phyloP scores from a whole-genome alignment of 1,140 invertebrate species.

The Drosophila athabasca region DNA sequence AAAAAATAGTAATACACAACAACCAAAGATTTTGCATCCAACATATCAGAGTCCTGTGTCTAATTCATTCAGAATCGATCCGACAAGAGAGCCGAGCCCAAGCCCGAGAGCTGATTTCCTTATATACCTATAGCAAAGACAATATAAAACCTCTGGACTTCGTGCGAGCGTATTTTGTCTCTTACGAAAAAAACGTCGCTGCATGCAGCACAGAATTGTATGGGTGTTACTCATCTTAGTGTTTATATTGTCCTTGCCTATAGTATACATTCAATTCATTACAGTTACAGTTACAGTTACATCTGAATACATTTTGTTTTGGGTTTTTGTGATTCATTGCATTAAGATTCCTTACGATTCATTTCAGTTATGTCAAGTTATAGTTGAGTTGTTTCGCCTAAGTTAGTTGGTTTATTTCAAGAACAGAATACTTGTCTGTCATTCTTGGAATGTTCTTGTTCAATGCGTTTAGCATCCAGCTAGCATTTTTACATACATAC shows the following conservation, averaged over 20 bases:
- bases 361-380: slow-evolving; percentile 64
- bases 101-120: slow-evolving; percentile 30
- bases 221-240: no score
- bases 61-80: no score
- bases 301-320: slow-evolving; percentile 56
- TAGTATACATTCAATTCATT: slow-evolving; percentile 21
- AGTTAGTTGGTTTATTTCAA: slow-evolving; percentile 74
- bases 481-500: slow-evolving; percentile 46
- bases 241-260: no score
- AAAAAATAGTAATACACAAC: slow-evolving; percentile 66
- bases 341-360: slow-evolving; percentile 41
- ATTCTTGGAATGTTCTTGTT: slow-evolving; percentile 68
- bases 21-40: slow-evolving; percentile 72
- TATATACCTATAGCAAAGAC: background rate
- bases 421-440: slow-evolving; percentile 17
- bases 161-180: no score
- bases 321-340: slow-evolving; percentile 53
- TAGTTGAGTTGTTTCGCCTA: slow-evolving; percentile 73
- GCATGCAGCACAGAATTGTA: no score
- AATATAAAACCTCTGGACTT: no score
- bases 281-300: slow-evolving; percentile 35
- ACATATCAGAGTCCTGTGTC: slow-evolving; percentile 2
- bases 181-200: no score
- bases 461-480: slow-evolving; percentile 37
- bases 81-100: slow-evolving; percentile 51